Evolutionary conservation across 2,797 vertebrate species (phyloP).

Genomic region (Geotrypetes seraphini): DNA sequence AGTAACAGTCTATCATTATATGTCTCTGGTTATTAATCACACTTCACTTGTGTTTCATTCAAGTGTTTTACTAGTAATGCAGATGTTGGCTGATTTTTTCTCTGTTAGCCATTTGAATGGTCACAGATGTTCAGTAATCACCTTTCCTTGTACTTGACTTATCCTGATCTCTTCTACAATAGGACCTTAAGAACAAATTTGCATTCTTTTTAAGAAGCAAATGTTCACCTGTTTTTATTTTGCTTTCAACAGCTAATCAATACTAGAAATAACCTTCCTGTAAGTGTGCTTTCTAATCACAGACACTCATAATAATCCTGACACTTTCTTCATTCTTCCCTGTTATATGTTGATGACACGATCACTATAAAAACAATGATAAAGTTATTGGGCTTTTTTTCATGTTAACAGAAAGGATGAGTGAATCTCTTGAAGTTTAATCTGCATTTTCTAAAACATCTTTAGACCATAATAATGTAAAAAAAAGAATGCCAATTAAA

Average conservation of each 20-base stretch:
- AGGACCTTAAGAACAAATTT: conserved; percentile 40
- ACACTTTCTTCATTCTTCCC: conserved; percentile 22
- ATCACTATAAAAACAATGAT: conserved; percentile 26
- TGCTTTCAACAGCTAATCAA: conserved; percentile 39
- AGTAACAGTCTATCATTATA: conserved; percentile 75
- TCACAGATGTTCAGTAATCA: no score
- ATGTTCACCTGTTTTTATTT: conserved; percentile 36
- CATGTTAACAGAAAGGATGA: no score
- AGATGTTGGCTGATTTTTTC: conserved; percentile 62
- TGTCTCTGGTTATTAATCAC: conserved; percentile 70
- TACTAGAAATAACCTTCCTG: conserved; percentile 39
- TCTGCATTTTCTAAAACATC: no score
- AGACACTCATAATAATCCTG: conserved; percentile 32
- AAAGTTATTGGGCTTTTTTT: no score
- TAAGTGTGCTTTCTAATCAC: conserved; percentile 33
- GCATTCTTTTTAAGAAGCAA: conserved; percentile 39
- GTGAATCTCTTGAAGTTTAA: no score
- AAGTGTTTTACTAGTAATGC: conserved; percentile 64
- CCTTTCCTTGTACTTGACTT: no score
- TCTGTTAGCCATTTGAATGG: conserved; percentile 63
- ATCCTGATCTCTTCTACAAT: conserved; percentile 41
- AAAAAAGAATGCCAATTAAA: no score
- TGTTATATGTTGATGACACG: conserved; percentile 4
- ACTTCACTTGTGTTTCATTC: conserved; percentile 63
- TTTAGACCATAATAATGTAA: no score